A percentile compares a stretch with the other conserved stretches of the same genome.
Evolutionary conservation across 2,113 vertebrate genomes (phyloP).

Genomic region (Myiagra hebetior): DNA sequence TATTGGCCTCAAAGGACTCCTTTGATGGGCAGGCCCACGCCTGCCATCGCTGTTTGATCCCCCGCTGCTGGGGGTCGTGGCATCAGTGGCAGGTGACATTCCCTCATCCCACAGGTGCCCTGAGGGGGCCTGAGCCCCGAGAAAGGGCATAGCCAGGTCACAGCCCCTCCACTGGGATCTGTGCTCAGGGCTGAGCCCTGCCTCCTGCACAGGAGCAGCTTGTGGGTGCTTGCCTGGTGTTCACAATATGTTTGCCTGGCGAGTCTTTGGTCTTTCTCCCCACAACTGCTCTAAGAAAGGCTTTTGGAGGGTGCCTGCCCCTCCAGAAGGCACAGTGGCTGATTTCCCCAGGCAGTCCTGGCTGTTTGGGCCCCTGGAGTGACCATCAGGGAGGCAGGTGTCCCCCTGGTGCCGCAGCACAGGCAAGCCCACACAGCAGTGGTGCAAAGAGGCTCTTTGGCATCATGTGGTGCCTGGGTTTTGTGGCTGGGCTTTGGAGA

Average conservation of each 20-base stretch:
- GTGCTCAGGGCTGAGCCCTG: too few relatives aligned
- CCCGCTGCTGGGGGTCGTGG: neutral
- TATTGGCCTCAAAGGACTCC: constrained; percentile 75
- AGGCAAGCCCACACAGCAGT: neutral
- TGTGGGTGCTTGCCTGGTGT: fast-evolving
- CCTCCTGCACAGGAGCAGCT: neutral
- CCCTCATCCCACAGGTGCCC: neutral
- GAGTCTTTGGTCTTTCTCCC: neutral
- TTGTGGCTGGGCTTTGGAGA: neutral
- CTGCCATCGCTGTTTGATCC: constrained; percentile 62
- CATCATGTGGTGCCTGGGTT: neutral
- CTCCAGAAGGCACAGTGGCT: neutral
- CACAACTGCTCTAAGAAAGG: neutral
- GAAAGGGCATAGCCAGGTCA: neutral
- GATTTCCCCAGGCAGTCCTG: fast-evolving
- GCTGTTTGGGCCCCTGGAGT: fast-evolving
- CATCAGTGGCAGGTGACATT: constrained; percentile 73
- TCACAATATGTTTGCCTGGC: neutral
- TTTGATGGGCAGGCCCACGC: constrained; percentile 74
- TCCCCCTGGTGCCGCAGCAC: fast-evolving
- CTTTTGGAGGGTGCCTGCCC: neutral
- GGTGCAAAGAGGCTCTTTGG: neutral
- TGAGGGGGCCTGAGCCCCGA: fast-evolving
- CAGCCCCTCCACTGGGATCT: neutral
- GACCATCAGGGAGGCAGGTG: fast-evolving